Percentiles rank a stretch among this genome's conserved stretches.
Evolutionary conservation across 2,797 vertebrate genomes (phyloP).

Genomic region (Paramormyrops hopkinsi): DNA sequence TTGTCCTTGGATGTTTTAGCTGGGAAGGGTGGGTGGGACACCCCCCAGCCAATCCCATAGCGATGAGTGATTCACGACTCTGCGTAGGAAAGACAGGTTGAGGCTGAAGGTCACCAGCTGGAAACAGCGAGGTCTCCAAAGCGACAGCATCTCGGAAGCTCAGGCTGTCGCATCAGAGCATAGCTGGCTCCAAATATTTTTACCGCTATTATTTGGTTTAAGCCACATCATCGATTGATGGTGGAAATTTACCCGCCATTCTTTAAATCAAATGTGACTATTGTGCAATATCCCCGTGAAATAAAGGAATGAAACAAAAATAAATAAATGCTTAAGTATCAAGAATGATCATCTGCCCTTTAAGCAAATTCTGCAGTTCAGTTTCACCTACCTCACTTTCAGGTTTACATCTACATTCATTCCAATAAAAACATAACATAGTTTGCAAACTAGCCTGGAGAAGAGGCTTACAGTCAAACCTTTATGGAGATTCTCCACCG

Average conservation of each 20-base stretch:
- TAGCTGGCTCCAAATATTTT: not conserved
- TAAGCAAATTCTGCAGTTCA: not conserved
- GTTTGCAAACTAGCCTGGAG: not conserved
- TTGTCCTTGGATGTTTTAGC: not conserved
- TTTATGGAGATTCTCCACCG: not conserved
- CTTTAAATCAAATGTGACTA: not conserved
- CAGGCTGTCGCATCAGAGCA: not conserved
- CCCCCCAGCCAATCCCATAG: not conserved
- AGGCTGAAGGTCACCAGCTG: not conserved
- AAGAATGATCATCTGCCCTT: not conserved
- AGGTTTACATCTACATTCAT: not conserved
- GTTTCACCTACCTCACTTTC: not conserved
- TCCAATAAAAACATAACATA: not conserved
- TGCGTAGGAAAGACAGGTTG: not conserved
- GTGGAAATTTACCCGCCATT: not conserved
- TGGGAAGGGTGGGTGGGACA: not conserved
- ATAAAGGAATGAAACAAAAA: not conserved
- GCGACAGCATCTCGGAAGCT: not conserved
- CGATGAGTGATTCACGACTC: not conserved
- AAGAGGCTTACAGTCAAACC: not conserved
- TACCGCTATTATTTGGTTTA: not conserved
- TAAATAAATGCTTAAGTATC: not conserved
- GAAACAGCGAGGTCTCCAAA: not conserved
- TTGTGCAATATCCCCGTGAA: not conserved
- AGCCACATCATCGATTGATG: not conserved